Base-by-base conservation (phyloP, 1,140 invertebrate species). In the Halesus radiatus region DNA sequence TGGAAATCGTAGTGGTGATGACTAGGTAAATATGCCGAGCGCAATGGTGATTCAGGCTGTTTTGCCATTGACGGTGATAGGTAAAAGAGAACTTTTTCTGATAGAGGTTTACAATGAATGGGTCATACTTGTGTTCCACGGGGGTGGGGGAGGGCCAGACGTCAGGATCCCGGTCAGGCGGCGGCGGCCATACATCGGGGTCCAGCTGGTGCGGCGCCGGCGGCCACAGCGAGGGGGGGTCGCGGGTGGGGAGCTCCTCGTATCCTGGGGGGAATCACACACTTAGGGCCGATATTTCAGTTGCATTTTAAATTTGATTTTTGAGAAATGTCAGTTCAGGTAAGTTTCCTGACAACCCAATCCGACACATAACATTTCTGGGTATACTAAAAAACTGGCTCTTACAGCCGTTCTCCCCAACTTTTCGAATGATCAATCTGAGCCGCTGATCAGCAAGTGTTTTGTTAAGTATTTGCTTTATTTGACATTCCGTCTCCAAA, bases 101-200 rank as follows among this genome's bases (percentile, higher is more conserved):
- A 60, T 5, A n/a, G 5, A 2, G 26, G 26, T 29, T 29, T 29
- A 29, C 5, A 29, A 29, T 5, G 26, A 29, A 29, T 29, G 0
- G 6, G 4, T 22, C 68, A 1, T 84, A 93, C 92, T 92, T 93
- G 86, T 96, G 94, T 87, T 97, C 95, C 5, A 93, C 92, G 80
- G 94, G 94, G 74, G 95, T 94, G 54, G 97, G 95, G 22, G 96
- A 93, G n/a, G 96, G 95, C 97, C 97, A 97, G 0, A 96, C 94
- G 88, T 96, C 95, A 23, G 95, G 95, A 91, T 97, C 96, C 85
- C 93, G 90, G 75, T 92, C 90, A 26, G 93, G 92, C 22, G 94
- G 92, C 26, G 94, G 94, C 22, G 94, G 94, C 95, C 95, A 96
- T 78, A 91, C 90, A 80, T 92, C 91, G 0, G 91, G 91, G 85